Evolutionary conservation across 2,888 invertebrate genomes (phyloP).

Genomic region (Dugesia japonica): DNA sequence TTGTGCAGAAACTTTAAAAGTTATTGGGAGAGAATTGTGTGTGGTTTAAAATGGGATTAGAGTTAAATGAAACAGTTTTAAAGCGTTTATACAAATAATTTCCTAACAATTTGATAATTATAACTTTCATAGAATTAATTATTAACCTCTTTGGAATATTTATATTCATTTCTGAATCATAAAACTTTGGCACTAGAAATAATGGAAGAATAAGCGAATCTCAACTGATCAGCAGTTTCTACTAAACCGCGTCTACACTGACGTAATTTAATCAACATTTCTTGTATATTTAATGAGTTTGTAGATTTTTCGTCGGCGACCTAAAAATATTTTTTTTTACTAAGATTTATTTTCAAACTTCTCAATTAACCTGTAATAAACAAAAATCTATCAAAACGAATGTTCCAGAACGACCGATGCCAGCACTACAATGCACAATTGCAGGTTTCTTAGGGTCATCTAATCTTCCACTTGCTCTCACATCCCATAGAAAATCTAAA

Average conservation of each 20-base stretch:
- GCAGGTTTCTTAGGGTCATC: constrained; percentile 56
- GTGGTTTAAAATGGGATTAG: too few species aligned
- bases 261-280: constrained; percentile 68
- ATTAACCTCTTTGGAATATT: background rate
- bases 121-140: too few species aligned
- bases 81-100: too few species aligned
- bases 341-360: too few species aligned
- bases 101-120: too few species aligned
- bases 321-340: constrained; percentile 50
- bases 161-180: background rate
- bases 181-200: constrained; percentile 62
- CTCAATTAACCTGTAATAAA: constrained; percentile 62
- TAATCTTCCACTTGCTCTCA: constrained; percentile 43
- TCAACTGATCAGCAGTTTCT: constrained; percentile 79
- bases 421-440: constrained; percentile 86
- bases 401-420: constrained; percentile 85
- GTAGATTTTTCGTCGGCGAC: constrained; percentile 62
- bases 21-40: too few species aligned
- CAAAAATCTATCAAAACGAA: constrained; percentile 85
- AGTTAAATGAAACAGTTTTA: too few species aligned
- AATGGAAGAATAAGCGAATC: constrained; percentile 81
- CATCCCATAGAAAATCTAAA: constrained; percentile 48
- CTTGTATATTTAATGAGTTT: constrained; percentile 62
- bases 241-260: constrained; percentile 76
- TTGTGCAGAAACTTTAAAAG: too few species aligned